Base-by-base conservation (phyloP, 2,797 vertebrate genomes). In the Perodicticus potto region DNA sequence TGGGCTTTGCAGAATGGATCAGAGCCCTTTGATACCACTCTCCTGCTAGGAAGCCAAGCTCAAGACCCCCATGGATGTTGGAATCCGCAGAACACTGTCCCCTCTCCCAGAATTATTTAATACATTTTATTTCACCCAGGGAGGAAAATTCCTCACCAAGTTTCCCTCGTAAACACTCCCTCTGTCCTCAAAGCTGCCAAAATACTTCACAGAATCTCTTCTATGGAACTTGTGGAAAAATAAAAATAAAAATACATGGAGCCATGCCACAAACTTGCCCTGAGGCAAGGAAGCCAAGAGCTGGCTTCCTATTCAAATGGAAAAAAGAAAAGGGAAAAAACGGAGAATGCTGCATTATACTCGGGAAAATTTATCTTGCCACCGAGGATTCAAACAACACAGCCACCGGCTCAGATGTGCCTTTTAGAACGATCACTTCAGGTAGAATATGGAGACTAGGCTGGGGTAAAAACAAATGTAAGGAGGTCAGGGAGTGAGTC, bases 131-230 rank as follows among this genome's bases (percentile, higher is more conserved):
- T 90, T 87, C 37, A 61, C 29, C 76, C 43, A 22, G 5, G 65
- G 29, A 45, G 25, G 23, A 91, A 59, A 70, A 19, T 40, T 22
- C 25, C 12, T 78, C 7, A 45, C 59, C 73, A 67, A n/a, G 25
- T 61, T 93, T 91, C 63, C 49, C 29, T 72, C 86, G 43, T 34
- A 81, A 57, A 90, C 29, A 87, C n/a, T 80, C n/a, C 32, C 29
- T 86, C n/a, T 59, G 32, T 53, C 69, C 82, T 92, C 85, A 65
- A 57, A 92, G 23, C 53, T 84, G 63, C 81, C 83, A 53, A 67
- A 59, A 90, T 29, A 70, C 45, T 14, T 89, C 86, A 90, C 63
- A 95, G 53, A 89, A 80, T 81, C 73, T 96, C 72, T 90, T 74
- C 70, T 29, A 34, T 13, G 25, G 59, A 25, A 45, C 22, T 93